Evolutionary conservation across 2,888 invertebrate species (phyloP), one percentile per base, ranked within the genome.

Genomic region (Emmelina monodactyla): DNA sequence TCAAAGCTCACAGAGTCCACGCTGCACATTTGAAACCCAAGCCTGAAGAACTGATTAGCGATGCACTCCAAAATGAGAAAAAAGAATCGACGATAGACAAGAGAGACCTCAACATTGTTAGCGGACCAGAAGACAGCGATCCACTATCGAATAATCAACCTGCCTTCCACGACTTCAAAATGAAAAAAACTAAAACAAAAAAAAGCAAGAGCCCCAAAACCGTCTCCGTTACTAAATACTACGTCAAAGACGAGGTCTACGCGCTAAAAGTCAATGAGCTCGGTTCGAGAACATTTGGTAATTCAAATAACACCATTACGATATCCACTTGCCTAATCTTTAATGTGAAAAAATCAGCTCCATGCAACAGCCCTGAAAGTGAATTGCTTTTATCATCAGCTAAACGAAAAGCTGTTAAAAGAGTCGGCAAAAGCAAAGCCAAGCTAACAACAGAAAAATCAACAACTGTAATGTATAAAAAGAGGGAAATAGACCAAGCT

Each of bases 331-430:
- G 76, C 40, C 51, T 56, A 45, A 49, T 73, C 7, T 73, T 63
- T 34, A 62, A 51, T 37, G 55, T 76, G 1, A 61, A 60, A 30
- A 61, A 68, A 43, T 49, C 53, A 15, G 56, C 50, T 9, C 42
- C 60, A 2, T 76, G 76, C 36, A 57, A 61, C 29, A 54, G 62
- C 5, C 46, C 50, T 3, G 62, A 64, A 37, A 59, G 51, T 28
- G 51, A 57, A 35, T 41, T 48, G 15, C 49, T 69, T 39, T 41
- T 68, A 35, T 41, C 50, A 11, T 39, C 37, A 12, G 44, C 49
- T 1, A 64, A 56, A 22, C 58, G 44, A 33, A 66, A 53, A 47
- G 39, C 39, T 10, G 55, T 35, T 28, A 69, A 25, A 10, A 59
- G 35, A 62, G 51, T 40, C 42, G 22, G 15, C 64, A 54, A 36